Base-by-base conservation (phyloP, 2,888 invertebrate genomes). In the Ommatoiulus sabulosus region DNA sequence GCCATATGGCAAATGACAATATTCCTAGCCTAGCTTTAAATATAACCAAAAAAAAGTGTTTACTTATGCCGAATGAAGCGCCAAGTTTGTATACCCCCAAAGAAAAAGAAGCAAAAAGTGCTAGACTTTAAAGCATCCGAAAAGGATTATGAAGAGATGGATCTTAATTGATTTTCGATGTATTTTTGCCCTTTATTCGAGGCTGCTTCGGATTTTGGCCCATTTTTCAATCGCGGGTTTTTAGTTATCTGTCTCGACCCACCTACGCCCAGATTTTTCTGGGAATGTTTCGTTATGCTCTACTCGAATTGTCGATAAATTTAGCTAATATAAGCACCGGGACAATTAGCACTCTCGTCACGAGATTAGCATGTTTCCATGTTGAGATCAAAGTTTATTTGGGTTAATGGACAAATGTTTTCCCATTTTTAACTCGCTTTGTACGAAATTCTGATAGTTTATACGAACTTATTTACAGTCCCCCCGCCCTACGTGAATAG, bases 71-170 rank as follows among this genome's bases (percentile, higher is more conserved):
- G 63, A 63, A 63, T 63, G n/a, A 63, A 63, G 63, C 20, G 63
- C 63, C 7, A 63, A 63, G 20, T 63, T 63, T 63, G 3, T 63
- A 63, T 0, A 35, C 35, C n/a, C n/a, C n/a, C 1, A 35, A 35
- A 46, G 12, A 46, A 46, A 46, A 46, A 46, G 20, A 7, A 1
- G 20, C 63, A 20, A 63, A 63, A 63, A 63, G 6, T 20, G 6
- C 63, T 63, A 63, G 63, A 63, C 63, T 63, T n/a, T n/a, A 63
- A n/a, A 20, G 63, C 7, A n/a, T n/a, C n/a, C 20, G 20, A 63
- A 63, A 63, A 63, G 63, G 63, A 63, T 63, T 63, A 63, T 63
- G n/a, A 35, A 63, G 63, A n/a, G 20, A 63, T 63, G n/a, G n/a
- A 63, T 5, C 20, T 6, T 63, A 63, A 63, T 63, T 63, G 63